phyloP scores from a whole-genome alignment of 2,888 invertebrate species.

The Loripinus fragilis region DNA sequence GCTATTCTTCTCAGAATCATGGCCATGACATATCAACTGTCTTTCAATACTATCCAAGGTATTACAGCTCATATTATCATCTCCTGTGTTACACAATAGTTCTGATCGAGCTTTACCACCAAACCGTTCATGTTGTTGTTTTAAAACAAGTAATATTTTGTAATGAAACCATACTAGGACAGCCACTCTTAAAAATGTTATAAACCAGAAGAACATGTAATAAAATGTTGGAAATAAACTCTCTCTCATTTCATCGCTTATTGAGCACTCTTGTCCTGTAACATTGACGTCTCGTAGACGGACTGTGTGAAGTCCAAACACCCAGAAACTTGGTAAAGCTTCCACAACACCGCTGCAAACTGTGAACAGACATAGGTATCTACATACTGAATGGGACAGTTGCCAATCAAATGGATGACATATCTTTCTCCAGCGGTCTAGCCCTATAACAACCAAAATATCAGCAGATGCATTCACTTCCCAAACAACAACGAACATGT shows the following conservation, averaged over 20 bases:
- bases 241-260: background rate
- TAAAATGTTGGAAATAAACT: background rate
- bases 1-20: too few species aligned
- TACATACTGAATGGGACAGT: background rate
- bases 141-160: background rate
- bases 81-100: too few species aligned
- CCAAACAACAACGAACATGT: background rate
- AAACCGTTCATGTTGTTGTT: background rate
- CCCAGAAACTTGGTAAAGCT: background rate
- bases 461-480: background rate
- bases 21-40: too few species aligned
- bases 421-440: conserved; percentile 17
- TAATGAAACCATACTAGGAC: background rate
- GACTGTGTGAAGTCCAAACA: background rate
- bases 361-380: background rate
- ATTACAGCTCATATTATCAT: too few species aligned
- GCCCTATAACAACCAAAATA: background rate
- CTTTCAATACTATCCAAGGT: too few species aligned
- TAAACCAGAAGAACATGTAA: background rate
- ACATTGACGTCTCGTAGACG: background rate
- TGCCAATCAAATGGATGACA: conserved; percentile 9
- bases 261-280: background rate
- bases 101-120: background rate
- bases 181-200: background rate
- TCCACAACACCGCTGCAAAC: background rate